Percentiles rank a stretch among this genome's conserved stretches.
Evolutionary conservation across 2,797 vertebrate species (phyloP).

Genomic region (Aselliscus stoliczkanus): DNA sequence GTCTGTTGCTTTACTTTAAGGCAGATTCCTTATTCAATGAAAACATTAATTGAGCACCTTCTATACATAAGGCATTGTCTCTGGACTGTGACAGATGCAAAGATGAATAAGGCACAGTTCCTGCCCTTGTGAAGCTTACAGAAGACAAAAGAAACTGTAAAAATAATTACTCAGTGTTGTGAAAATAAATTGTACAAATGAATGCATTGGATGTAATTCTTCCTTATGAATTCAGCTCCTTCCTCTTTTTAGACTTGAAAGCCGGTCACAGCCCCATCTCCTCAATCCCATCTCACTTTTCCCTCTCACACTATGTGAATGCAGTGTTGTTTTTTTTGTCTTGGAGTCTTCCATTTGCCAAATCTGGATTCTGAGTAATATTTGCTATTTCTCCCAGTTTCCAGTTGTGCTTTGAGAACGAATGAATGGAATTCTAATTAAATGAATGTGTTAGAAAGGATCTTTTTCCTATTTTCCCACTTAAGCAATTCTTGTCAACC

Average conservation of each 20-base stretch:
- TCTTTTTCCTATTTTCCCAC: neutral
- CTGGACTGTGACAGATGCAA: neutral
- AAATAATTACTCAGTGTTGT: neutral
- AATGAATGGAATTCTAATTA: neutral
- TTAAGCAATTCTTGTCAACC: neutral
- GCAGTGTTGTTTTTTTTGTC: neutral
- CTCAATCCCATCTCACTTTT: neutral
- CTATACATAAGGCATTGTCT: neutral
- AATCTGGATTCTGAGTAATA: neutral
- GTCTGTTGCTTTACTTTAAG: neutral
- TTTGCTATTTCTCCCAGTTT: neutral
- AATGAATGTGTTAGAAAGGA: neutral
- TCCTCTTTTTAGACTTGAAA: neutral
- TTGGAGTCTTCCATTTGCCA: neutral
- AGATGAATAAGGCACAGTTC: neutral
- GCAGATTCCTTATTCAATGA: neutral
- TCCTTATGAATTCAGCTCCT: neutral
- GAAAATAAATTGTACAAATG: neutral
- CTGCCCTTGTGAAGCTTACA: neutral
- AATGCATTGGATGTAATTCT: neutral
- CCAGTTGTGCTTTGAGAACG: neutral
- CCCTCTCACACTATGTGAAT: neutral
- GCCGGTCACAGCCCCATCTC: neutral
- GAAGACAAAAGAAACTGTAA: neutral
- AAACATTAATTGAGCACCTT: constrained; percentile 4